Conservation (phyloP, 2,113 vertebrate species). For the Rousettus leschenaultii region DNA sequence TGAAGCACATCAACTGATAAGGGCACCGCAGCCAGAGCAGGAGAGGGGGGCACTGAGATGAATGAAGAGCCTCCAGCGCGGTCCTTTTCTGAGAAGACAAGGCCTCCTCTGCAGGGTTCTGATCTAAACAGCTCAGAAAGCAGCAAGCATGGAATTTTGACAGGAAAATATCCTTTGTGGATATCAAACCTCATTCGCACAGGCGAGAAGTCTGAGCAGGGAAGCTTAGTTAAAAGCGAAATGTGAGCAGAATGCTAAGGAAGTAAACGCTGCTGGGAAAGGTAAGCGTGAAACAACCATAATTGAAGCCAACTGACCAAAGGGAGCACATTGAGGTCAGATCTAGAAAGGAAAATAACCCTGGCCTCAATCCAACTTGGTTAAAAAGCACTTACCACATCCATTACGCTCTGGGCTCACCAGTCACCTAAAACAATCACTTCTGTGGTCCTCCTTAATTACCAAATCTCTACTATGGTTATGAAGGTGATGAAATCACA, state of each 20-base stretch:
- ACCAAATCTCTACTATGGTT: neutral
- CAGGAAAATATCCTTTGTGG: neutral
- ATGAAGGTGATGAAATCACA: neutral
- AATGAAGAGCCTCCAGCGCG: neutral
- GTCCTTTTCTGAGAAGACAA: neutral
- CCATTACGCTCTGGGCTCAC: fast-evolving
- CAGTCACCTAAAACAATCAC: neutral
- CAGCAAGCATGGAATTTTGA: neutral
- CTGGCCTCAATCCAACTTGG: neutral
- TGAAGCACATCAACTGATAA: neutral
- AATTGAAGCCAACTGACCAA: neutral
- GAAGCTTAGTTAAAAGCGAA: neutral
- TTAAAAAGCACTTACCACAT: neutral
- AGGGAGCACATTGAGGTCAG: neutral
- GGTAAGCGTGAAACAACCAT: neutral
- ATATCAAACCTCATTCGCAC: neutral
- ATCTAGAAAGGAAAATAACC: neutral
- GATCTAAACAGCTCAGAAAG: neutral
- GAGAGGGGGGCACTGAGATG: neutral
- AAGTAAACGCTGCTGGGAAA: neutral
- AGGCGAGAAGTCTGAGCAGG: neutral
- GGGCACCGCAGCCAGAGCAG: neutral
- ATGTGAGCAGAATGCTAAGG: neutral
- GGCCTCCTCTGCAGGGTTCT: neutral
- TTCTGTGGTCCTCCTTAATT: neutral